Evolutionary conservation across 2,113 vertebrate species (phyloP).

Genomic region (Hiodon tergisus): DNA sequence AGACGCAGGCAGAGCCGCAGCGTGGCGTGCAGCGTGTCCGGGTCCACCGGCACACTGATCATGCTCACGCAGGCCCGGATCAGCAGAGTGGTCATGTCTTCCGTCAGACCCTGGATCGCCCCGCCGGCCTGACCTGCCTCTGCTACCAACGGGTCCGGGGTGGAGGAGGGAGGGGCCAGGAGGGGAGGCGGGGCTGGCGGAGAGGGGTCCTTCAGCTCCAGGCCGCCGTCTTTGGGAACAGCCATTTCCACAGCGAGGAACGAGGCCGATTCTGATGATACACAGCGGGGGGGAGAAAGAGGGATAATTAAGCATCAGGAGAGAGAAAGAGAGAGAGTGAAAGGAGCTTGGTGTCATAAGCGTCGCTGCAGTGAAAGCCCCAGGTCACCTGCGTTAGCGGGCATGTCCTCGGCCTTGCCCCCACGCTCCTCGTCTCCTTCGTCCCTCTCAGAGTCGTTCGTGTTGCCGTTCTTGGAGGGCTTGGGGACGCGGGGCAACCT

Average conservation of each 20-base stretch:
- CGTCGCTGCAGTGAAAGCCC: background rate
- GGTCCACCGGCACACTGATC: conserved; percentile 88
- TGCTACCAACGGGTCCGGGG: conserved; percentile 39
- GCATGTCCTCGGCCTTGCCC: conserved; percentile 56
- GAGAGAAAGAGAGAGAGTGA: background rate
- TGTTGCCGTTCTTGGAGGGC: conserved; percentile 66
- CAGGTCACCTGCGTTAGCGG: conserved; percentile 44
- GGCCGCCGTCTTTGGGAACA: conserved; percentile 54
- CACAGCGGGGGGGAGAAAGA: background rate
- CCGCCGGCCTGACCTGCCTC: conserved; percentile 54
- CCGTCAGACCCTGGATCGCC: conserved; percentile 78
- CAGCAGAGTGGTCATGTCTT: conserved; percentile 85
- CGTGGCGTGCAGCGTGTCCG: conserved; percentile 87
- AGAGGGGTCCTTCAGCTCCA: conserved; percentile 54
- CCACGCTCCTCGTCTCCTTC: conserved; percentile 66
- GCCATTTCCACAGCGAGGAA: conserved; percentile 60
- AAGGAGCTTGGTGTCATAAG: background rate
- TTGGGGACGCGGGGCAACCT: conserved; percentile 74
- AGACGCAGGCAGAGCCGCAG: conserved; percentile 84
- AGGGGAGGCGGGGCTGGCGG: conserved; percentile 27
- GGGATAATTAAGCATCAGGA: background rate
- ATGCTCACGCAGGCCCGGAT: conserved; percentile 90
- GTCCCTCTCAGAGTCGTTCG: conserved; percentile 70
- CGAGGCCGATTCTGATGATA: conserved; percentile 48
- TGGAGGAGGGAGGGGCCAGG: conserved; percentile 45